These are phyloP conservation scores for Palythoa grandiflora DNA, from an alignment of 92 coral and sea anemone genomes.

Conservation along the genomic window DNA sequence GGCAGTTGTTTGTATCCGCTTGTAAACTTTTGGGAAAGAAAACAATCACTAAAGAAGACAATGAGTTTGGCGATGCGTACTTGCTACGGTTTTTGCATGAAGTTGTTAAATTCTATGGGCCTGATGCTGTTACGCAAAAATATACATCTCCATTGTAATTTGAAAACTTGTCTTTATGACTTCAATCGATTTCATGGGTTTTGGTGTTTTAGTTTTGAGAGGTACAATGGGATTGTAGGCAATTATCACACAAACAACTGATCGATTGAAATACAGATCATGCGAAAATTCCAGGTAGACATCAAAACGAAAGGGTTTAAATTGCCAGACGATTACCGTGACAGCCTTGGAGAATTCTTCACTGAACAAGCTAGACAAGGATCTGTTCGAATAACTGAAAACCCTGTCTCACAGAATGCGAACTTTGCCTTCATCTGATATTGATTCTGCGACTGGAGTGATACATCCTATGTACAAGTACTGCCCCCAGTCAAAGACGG, in stretches of 20 bases:
- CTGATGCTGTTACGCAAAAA: constrained; percentile 23
- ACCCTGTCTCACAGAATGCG: constrained; percentile 46
- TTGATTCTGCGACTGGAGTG: constrained; percentile 53
- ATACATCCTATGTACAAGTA: constrained; percentile 30
- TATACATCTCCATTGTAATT: constrained; percentile 44
- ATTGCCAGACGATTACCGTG: constrained; percentile 25
- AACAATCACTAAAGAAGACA: background rate
- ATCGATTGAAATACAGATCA: constrained; percentile 46
- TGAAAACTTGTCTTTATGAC: constrained; percentile 42
- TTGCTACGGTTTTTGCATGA: constrained; percentile 10
- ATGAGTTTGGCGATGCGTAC: constrained; percentile 14
- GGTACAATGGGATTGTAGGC: constrained; percentile 51
- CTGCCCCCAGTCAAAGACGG: constrained; percentile 54
- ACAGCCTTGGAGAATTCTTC: constrained; percentile 11
- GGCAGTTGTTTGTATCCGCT: constrained; percentile 17
- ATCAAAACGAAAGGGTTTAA: background rate
- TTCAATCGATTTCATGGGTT: constrained; percentile 40
- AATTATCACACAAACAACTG: constrained; percentile 28
- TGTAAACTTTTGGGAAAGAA: constrained; percentile 10
- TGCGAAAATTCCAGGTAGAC: constrained; percentile 29
- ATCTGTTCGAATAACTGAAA: constrained; percentile 54
- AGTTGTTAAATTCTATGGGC: constrained; percentile 12
- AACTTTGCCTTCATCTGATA: constrained; percentile 34
- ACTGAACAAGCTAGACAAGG: constrained; percentile 28
- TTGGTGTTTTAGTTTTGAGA: constrained; percentile 49